Base-by-base conservation (phyloP, 1,140 invertebrate genomes). In the Halesus radiatus region DNA sequence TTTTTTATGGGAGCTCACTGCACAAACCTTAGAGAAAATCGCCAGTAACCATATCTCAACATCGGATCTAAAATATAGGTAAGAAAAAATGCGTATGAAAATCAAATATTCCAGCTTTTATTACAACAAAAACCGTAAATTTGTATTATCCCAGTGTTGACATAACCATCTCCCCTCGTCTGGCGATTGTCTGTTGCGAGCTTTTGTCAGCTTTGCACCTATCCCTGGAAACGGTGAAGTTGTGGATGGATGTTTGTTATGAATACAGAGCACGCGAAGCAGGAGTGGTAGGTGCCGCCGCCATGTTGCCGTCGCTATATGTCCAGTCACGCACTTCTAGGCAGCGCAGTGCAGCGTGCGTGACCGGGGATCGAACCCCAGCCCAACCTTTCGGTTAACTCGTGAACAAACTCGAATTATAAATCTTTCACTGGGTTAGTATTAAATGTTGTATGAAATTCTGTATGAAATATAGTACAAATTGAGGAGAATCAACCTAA, bases 171-270 rank as follows among this genome's bases (percentile, higher is more conserved):
- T 22, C 23, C 18, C 32, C 5, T 45, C 20, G 66, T 70, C 66
- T 50, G 37, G 29, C 29, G 18, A 45, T 66, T 26, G 62, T 66
- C 62, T 66, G 62, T n/a, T 8, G 66, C 66, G 66, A 10, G 66
- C 66, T 70, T 26, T 70, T 45, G 29, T 70, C 29, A n/a, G 66
- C 37, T 18, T 18, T 20, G 32, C 29, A 18, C 66, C 66, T 37
- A 45, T 50, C 66, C 37, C 37, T 50, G n/a, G 50, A 23, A 50
- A 52, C 1, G 37, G 5, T 45, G 37, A 45, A 45, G 37, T 45
- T 45, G 37, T 45, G 37, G 37, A 68, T 32, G 32, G 32, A 70
- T 70, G 66, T 70, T 70, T 70, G 66, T 70, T 70, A 45, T 45
- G 13, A 70, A 50, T n/a, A 52, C 37, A 20, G 22, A 26, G 18